These are phyloP conservation scores for Amyelois transitella DNA, from an alignment of 1,140 invertebrate genomes.

Conservation along the genomic window DNA sequence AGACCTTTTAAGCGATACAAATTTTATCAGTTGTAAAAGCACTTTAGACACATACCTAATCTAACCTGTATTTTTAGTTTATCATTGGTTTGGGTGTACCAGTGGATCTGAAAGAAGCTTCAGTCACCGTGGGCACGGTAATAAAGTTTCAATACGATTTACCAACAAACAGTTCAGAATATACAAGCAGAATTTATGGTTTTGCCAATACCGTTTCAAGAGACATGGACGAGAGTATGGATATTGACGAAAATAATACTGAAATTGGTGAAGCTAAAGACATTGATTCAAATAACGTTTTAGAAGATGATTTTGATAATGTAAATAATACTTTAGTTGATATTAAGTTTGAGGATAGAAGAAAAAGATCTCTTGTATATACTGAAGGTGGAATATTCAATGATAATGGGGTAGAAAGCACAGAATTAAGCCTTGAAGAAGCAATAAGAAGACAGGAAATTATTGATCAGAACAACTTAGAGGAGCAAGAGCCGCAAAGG, in stretches of 20 bases:
- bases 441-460: constrained; percentile 56
- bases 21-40: too few species aligned
- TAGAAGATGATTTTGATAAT: constrained; percentile 14
- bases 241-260: constrained; percentile 24
- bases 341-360: constrained; percentile 52
- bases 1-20: too few species aligned
- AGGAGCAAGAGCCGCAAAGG: constrained; percentile 51
- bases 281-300: constrained; percentile 16
- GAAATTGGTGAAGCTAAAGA: constrained; percentile 20
- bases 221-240: constrained; percentile 38
- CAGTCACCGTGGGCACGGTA: constrained; percentile 78
- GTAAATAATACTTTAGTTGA: constrained; percentile 59
- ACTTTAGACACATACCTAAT: background rate
- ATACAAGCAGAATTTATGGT: constrained; percentile 75
- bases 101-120: constrained; percentile 76
- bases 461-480: constrained; percentile 43
- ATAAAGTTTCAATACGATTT: constrained; percentile 78
- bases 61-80: constrained; percentile 60
- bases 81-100: constrained; percentile 81
- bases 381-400: constrained; percentile 50
- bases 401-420: constrained; percentile 28
- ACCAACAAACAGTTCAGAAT: constrained; percentile 77
- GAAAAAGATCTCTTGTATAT: constrained; percentile 46
- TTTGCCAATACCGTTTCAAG: constrained; percentile 64
- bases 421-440: constrained; percentile 48